Percentiles rank a stretch among this genome's conserved stretches.
phyloP scores from a whole-genome alignment of 2,113 vertebrate species.

The Trochalopteron elliotii region DNA sequence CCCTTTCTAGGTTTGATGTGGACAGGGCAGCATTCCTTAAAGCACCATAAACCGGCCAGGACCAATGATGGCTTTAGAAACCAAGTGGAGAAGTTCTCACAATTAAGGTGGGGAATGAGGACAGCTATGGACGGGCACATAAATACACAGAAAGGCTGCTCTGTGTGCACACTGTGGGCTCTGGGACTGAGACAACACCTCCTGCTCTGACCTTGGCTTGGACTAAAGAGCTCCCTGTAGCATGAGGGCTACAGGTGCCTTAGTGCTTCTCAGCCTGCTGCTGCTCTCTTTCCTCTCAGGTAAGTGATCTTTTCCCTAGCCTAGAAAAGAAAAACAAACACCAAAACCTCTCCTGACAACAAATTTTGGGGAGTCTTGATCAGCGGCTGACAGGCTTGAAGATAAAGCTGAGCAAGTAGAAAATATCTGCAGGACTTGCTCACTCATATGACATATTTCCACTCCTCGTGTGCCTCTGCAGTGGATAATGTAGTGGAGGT shows the following conservation, averaged over 20 bases:
- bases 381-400: not conserved
- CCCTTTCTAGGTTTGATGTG: slow-evolving; percentile 73
- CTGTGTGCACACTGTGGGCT: slow-evolving; percentile 15
- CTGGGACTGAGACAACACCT: slow-evolving; percentile 5
- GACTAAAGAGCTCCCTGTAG: slow-evolving; percentile 44
- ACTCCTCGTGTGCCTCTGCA: not conserved
- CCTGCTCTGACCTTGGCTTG: not conserved
- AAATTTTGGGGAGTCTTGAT: not conserved
- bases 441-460: not conserved
- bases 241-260: slow-evolving; percentile 70
- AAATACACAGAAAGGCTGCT: slow-evolving; percentile 46
- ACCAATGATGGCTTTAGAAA: slow-evolving; percentile 57
- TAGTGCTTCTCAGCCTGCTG: slow-evolving; percentile 72
- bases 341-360: not conserved
- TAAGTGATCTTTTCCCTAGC: slow-evolving; percentile 59
- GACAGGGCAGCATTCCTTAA: slow-evolving; percentile 62
- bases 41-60: slow-evolving; percentile 57
- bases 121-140: slow-evolving; percentile 10
- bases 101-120: slow-evolving; percentile 74
- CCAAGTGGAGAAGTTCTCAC: slow-evolving; percentile 63
- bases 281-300: slow-evolving; percentile 70
- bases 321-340: not conserved
- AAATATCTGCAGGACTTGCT: slow-evolving; percentile 15
- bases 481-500: not conserved
- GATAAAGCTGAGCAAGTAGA: slow-evolving; percentile 33